These are phyloP conservation scores for Mythimna loreyi DNA, from an alignment of 2,888 invertebrate species.

Conservation along the genomic window DNA sequence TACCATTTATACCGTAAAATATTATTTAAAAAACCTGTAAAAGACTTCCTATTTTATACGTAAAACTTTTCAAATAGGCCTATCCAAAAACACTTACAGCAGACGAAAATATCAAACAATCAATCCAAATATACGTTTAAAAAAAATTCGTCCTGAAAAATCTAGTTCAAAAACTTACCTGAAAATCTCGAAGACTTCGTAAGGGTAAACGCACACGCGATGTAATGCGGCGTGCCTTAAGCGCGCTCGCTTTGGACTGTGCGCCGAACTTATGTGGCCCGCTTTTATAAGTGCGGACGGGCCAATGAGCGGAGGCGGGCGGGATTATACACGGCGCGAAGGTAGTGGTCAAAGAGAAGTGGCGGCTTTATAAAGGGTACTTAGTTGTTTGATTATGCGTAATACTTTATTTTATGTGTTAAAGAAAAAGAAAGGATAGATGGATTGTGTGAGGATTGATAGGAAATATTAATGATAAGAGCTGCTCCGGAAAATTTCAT, in stretches of 20 bases:
- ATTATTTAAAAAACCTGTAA: not conserved
- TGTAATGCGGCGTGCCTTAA: slow-evolving; percentile 49
- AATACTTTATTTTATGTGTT: not conserved
- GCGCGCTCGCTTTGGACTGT: slow-evolving; percentile 59
- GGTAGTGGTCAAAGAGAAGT: slow-evolving; percentile 46
- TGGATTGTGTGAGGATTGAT: too few relatives aligned
- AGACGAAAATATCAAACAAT: not conserved
- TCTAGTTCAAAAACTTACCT: slow-evolving; percentile 59
- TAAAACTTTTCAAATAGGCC: not conserved
- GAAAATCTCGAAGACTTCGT: slow-evolving; percentile 46
- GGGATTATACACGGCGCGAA: slow-evolving; percentile 30
- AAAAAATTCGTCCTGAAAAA: slow-evolving; percentile 8
- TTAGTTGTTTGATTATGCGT: not conserved
- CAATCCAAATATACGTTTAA: not conserved
- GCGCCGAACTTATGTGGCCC: slow-evolving; percentile 10
- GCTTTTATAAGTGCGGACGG: slow-evolving; percentile 59
- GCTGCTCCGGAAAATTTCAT: too few relatives aligned
- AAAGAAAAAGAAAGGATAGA: too few relatives aligned
- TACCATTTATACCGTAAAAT: not conserved
- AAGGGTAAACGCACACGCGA: slow-evolving; percentile 53
- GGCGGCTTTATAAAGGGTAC: not conserved
- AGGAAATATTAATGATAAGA: too few relatives aligned
- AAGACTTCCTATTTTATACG: not conserved
- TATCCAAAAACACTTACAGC: not conserved
- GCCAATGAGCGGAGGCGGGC: slow-evolving; percentile 62